Evolutionary conservation across 2,797 vertebrate genomes (phyloP), one percentile per base, ranked within the genome.

Genomic region (Acestrorhynchus altus): DNA sequence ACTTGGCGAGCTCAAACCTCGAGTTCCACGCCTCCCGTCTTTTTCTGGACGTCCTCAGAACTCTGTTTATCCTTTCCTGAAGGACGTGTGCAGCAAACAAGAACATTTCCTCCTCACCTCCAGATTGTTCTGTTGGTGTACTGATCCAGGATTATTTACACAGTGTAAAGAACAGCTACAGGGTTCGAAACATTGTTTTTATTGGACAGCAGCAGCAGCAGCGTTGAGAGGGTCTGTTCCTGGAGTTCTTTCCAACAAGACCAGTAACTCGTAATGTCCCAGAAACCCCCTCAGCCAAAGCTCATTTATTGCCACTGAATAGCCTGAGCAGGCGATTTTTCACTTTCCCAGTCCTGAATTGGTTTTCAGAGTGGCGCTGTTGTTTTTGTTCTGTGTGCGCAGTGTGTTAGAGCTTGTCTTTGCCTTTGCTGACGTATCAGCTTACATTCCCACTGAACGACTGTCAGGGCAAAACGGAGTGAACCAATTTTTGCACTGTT

Each of bases 311-410:
- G 22, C 57, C 52, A 65, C 59, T 57, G 28, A 59, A 67, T 57
- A 52, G 71, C 35, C 11, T 56, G 18, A 40, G 11, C 49, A 11
- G 59, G 67, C 44, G 61, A 64, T 74, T 77, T 46, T 73, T 78
- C 18, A 22, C 78, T 76, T 73, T 47, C 74, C 69, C 60, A 54
- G 66, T 59, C 61, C 40, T 52, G 74, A 72, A 77, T 69, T 39
- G 59, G 42, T 35, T 72, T 67, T 31, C 47, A 69, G 72, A 31
- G 47, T 40, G 11, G 22, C 52, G 79, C 73, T 64, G 56, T 75
- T 79, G 77, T 72, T 81, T 63, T 56, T 35, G 31, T 35, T 35
- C 31, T 35, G 20, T 44, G 61, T 68, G 44, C 40, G 15, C 63
- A 13, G 42, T 76, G 39, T 57, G 64, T 40, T 67, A 44, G 60